phyloP scores from a whole-genome alignment of 2,888 invertebrate species.

The Aspidapion aeneum region DNA sequence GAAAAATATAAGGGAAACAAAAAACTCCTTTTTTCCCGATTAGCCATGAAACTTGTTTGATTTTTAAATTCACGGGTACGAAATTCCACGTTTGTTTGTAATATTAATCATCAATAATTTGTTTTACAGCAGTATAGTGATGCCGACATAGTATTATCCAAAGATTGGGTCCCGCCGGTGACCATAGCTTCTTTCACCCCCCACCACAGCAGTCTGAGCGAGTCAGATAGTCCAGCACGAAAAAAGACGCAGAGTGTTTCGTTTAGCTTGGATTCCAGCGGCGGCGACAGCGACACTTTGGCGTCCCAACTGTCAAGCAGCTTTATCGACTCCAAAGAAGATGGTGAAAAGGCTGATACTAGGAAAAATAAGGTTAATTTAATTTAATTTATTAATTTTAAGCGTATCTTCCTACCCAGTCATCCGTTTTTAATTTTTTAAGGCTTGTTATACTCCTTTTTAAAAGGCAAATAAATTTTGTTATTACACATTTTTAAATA shows the following conservation, averaged over 20 bases:
- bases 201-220: slow-evolving; percentile 52
- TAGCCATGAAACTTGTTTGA: no score
- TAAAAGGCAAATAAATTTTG: no score
- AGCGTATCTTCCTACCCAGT: no score
- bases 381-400: no score
- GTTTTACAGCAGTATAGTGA: slow-evolving; percentile 68
- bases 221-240: slow-evolving; percentile 52
- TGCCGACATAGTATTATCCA: slow-evolving; percentile 82
- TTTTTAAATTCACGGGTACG: no score
- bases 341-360: slow-evolving; percentile 56
- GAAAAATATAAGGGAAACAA: no score
- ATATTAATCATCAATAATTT: no score
- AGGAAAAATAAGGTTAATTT: slow-evolving; percentile 72
- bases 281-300: slow-evolving; percentile 48
- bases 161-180: slow-evolving; percentile 84
- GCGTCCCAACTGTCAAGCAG: slow-evolving; percentile 37
- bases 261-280: slow-evolving; percentile 64
- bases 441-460: no score
- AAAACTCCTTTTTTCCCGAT: no score
- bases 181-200: slow-evolving; percentile 69
- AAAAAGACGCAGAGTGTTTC: slow-evolving; percentile 72
- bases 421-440: no score
- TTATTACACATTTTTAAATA: no score
- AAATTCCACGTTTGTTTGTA: no score
- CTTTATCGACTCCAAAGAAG: slow-evolving; percentile 51